phyloP scores from a whole-genome alignment of 1,140 invertebrate species.

The Rhyzopertha dominica region DNA sequence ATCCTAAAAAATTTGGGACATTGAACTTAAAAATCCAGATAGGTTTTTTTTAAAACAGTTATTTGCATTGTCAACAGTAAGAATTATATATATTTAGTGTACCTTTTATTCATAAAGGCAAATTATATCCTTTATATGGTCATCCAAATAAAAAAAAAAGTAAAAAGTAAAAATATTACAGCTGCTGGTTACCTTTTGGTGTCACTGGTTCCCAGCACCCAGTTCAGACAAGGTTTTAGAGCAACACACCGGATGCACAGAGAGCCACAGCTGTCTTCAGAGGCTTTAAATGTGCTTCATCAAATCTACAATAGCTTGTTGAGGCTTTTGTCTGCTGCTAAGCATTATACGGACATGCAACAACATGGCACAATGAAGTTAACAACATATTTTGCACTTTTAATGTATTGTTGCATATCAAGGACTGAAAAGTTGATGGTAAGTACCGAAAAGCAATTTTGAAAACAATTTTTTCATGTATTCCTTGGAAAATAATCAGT shows the following conservation, averaged over 20 bases:
- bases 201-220: constrained; percentile 79
- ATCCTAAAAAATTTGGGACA: too few species aligned
- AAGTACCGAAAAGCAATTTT: constrained; percentile 38
- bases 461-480: too few species aligned
- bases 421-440: constrained; percentile 91
- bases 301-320: constrained; percentile 78
- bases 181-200: constrained; percentile 83
- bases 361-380: constrained; percentile 86
- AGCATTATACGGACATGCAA: constrained; percentile 78
- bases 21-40: too few species aligned
- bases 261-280: constrained; percentile 52
- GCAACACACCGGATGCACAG: constrained; percentile 52
- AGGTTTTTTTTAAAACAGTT: too few species aligned
- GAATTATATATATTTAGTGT: too few species aligned
- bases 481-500: too few species aligned
- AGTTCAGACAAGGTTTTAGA: constrained; percentile 81
- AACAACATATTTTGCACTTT: constrained; percentile 84
- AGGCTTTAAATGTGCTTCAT: constrained; percentile 75
- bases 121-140: too few species aligned
- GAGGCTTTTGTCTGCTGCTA: constrained; percentile 70
- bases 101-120: too few species aligned
- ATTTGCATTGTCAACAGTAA: too few species aligned
- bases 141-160: too few species aligned
- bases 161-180: too few species aligned
- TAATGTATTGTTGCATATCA: constrained; percentile 85